Evolutionary conservation across 2,888 invertebrate species (phyloP).

Genomic region (Corythucha ciliata): DNA sequence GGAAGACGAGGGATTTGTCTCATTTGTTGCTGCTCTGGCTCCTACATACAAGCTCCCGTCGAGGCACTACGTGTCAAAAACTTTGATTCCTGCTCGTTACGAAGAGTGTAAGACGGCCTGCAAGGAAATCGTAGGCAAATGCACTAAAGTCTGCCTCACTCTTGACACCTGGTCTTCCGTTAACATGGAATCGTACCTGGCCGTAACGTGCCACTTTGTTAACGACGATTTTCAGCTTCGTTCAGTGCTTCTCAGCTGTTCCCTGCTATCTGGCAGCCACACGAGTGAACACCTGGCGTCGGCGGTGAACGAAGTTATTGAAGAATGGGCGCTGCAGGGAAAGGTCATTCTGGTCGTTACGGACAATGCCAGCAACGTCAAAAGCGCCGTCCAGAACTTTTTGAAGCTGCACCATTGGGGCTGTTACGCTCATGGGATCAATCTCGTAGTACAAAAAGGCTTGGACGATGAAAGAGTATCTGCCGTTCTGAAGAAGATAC

Average conservation of each 20-base stretch:
- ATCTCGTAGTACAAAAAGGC: conserved; percentile 14
- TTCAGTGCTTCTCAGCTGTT: not conserved
- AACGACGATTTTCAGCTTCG: not conserved
- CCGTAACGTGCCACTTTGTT: conserved; percentile 6
- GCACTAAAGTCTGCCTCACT: not conserved
- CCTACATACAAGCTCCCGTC: conserved; percentile 36
- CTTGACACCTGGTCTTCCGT: conserved; percentile 17
- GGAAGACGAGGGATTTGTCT: conserved; percentile 37
- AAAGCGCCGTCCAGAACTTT: conserved; percentile 2
- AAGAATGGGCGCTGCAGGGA: not conserved
- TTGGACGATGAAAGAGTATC: not conserved
- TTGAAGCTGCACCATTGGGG: conserved; percentile 8
- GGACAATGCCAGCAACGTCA: conserved; percentile 7
- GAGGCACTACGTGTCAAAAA: conserved; percentile 33
- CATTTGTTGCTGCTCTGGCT: conserved; percentile 35
- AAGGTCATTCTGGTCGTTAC: not conserved
- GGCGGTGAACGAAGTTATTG: not conserved
- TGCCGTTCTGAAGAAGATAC: not conserved
- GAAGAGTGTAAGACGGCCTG: conserved; percentile 18
- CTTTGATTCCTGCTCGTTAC: conserved; percentile 31
- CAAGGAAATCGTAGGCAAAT: conserved; percentile 3
- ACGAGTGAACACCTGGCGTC: not conserved
- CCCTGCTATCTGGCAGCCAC: not conserved
- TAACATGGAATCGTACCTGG: conserved; percentile 1
- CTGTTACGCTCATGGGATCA: conserved; percentile 3